Base-by-base conservation (phyloP, 1,140 invertebrate species). In the Protaetia brevitarsis region DNA sequence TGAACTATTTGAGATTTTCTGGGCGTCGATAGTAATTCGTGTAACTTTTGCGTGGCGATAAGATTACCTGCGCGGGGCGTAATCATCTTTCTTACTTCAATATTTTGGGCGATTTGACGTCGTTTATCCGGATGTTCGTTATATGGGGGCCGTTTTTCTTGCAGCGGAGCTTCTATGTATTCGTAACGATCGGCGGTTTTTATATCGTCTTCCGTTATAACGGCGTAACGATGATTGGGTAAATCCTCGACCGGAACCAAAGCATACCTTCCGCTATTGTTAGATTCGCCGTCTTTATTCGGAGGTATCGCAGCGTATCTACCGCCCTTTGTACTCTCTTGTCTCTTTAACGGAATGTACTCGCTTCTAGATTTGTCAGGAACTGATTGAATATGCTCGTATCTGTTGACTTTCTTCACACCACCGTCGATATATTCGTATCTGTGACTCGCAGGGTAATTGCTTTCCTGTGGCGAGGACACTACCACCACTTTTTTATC, bases 21-120 rank as follows among this genome's bases (percentile, higher is more conserved):
- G 0, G 89, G 89, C 6, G 89, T 90, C 8, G 87, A 84, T 2
- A 91, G 74, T 8, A 90, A 77, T 68, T 90, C 89, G 72, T 91
- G 88, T 0, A 91, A 75, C 71, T 89, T 90, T 72, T 89, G 87
- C 0, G 89, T 91, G 0, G 89, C 89, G 28, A 82, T 81, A 4
- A 88, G 76, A 74, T 86, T 86, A 7, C 63, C 69, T 16, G 60
- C 63, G 41, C 58, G 66, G 73, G 76, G 59, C 41, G 64, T 27
- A 8, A 73, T 66, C 10, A 77, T 73, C 6, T 73, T 30, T 75
- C 4, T 60, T 21, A 61, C 16, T 10, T 62, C 45, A 41, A 63
- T 65, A 11, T 61, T 76, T 59, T 63, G 72, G 68, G 28, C 63
- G 65, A 21, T 28, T 60, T 2, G 27, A 16, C 34, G 31, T 19